Evolutionary conservation across 2,888 invertebrate species (phyloP).

Genomic region (Oithona nana): DNA sequence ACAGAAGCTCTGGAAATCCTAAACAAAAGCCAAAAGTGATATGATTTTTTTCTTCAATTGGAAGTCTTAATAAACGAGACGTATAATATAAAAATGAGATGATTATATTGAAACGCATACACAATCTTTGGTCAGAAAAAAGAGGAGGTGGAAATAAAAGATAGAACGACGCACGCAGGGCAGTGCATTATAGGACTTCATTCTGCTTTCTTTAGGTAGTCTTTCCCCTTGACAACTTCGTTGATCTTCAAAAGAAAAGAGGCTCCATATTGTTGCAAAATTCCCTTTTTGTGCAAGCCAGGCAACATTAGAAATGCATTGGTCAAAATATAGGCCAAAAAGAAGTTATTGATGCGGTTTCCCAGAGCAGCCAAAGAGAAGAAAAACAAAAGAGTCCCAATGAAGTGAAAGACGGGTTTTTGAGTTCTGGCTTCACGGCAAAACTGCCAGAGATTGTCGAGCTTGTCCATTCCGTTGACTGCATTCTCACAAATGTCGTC

Average conservation of each 20-base stretch:
- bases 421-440: not conserved
- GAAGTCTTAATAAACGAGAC: not conserved
- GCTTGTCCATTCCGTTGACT: not conserved
- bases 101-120: too few species aligned
- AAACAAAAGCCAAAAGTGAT: slow-evolving; percentile 30
- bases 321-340: not conserved
- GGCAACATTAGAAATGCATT: not conserved
- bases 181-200: too few species aligned
- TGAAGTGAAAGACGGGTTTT: slow-evolving; percentile 7
- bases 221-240: not conserved
- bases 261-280: slow-evolving; percentile 13
- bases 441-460: not conserved
- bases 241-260: not conserved
- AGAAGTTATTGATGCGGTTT: slow-evolving; percentile 14
- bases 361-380: slow-evolving; percentile 10
- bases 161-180: too few species aligned
- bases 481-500: slow-evolving; percentile 6
- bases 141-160: too few species aligned
- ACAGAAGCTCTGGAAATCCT: slow-evolving; percentile 58
- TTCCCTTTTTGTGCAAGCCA: slow-evolving; percentile 4
- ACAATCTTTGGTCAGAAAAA: too few species aligned
- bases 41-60: not conserved
- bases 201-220: slow-evolving; percentile 1
- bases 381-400: not conserved
- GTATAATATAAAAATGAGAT: too few species aligned